phyloP scores from a whole-genome alignment of 2,888 invertebrate genomes.

The Ypsolopha scabrella region DNA sequence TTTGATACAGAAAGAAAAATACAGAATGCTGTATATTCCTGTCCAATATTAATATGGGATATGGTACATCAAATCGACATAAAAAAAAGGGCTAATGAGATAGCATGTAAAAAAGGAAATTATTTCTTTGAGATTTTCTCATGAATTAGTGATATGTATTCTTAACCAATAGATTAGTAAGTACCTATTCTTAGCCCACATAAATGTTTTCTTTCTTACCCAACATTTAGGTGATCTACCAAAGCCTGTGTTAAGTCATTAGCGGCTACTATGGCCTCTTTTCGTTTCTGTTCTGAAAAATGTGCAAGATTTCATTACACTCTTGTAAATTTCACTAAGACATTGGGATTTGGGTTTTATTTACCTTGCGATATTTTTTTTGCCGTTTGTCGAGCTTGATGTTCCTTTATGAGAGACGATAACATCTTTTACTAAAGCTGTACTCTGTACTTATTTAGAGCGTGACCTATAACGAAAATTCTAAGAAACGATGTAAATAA shows the following conservation, averaged over 20 bases:
- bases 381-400: constrained; percentile 82
- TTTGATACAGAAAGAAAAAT: too few relatives aligned
- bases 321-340: too few relatives aligned
- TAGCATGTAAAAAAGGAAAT: too few relatives aligned
- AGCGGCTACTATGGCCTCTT: constrained; percentile 93
- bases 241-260: constrained; percentile 93
- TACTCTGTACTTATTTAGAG: background rate
- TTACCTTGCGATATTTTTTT: constrained; percentile 87
- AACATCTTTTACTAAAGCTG: constrained; percentile 72
- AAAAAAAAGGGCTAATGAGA: too few relatives aligned
- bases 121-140: too few relatives aligned
- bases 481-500: background rate
- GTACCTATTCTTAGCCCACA: constrained; percentile 3
- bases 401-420: constrained; percentile 88
- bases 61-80: too few relatives aligned
- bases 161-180: background rate
- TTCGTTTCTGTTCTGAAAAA: constrained; percentile 86
- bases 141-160: background rate
- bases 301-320: background rate
- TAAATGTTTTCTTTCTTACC: constrained; percentile 72
- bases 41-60: too few relatives aligned
- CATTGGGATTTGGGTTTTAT: background rate
- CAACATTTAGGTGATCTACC: constrained; percentile 97
- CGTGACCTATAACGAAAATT: background rate
- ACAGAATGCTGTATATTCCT: too few relatives aligned